A percentile compares a stretch with the other conserved stretches of the same genome.
phyloP scores from a whole-genome alignment of 53 echinoderm and acorn worm genomes.

The Stichopus horrens region DNA sequence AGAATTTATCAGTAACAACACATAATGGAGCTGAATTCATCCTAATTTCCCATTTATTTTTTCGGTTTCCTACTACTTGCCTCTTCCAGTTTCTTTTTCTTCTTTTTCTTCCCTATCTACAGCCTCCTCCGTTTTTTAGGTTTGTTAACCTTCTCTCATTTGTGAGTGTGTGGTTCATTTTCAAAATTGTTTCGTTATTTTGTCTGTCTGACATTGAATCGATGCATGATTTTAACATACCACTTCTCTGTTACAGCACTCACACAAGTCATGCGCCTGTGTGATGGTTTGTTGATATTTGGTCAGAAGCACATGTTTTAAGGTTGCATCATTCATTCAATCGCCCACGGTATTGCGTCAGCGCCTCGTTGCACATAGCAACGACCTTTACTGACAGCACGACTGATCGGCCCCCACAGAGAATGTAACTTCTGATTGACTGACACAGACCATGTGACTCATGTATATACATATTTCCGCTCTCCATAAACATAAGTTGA shows the following conservation, averaged over 20 bases:
- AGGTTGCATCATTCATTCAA: conserved; percentile 38
- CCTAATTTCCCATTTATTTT: too few relatives aligned
- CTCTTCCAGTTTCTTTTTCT: too few relatives aligned
- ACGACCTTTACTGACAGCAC: conserved; percentile 6
- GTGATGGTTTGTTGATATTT: conserved; percentile 17
- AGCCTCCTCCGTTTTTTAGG: too few relatives aligned
- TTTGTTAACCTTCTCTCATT: too few relatives aligned
- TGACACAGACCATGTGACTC: conserved; percentile 5
- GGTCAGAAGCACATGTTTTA: conserved; percentile 10
- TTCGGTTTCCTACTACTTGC: too few relatives aligned
- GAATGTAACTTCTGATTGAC: not conserved
- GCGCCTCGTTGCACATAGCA: not conserved
- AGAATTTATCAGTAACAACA: too few relatives aligned
- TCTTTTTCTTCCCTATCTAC: too few relatives aligned
- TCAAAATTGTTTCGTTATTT: too few relatives aligned
- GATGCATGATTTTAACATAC: too few relatives aligned
- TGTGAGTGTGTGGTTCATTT: too few relatives aligned
- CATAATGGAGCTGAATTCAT: too few relatives aligned
- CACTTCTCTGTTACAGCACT: not conserved
- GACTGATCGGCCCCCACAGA: not conserved
- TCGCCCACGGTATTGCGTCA: conserved; percentile 28
- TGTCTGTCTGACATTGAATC: too few relatives aligned
- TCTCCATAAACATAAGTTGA: not conserved
- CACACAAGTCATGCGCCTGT: not conserved
- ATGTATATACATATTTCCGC: not conserved